Percentiles rank a stretch among this genome's conserved stretches.
phyloP scores from a whole-genome alignment of 1,140 invertebrate species.

The Spodoptera litura region DNA sequence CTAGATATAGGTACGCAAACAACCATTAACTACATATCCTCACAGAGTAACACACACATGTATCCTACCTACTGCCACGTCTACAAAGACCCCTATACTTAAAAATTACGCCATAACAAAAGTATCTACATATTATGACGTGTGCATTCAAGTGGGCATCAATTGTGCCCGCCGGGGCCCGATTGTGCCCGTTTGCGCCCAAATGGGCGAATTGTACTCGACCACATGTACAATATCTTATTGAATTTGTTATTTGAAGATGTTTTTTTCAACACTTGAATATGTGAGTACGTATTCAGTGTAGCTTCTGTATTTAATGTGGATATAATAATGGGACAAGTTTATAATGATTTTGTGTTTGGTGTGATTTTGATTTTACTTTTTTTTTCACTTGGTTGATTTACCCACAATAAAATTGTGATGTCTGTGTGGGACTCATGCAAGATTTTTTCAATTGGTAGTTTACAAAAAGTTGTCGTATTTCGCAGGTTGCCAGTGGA shows the following conservation, averaged over 20 bases:
- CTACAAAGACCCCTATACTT: conserved; percentile 64
- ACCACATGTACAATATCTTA: conserved; percentile 81
- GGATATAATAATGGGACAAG: not conserved
- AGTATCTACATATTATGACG: conserved; percentile 73
- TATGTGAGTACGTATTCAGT: conserved; percentile 49
- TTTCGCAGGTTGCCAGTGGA: no score
- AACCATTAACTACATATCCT: not conserved
- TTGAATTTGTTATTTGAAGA: conserved; percentile 74
- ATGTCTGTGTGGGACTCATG: no score
- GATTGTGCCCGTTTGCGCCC: conserved; percentile 58
- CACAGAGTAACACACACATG: not conserved
- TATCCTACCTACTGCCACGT: conserved; percentile 24
- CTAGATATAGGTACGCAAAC: no score
- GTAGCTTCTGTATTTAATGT: conserved; percentile 33
- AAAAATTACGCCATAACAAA: conserved; percentile 48
- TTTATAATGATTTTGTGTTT: not conserved
- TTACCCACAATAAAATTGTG: no score
- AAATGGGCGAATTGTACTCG: conserved; percentile 62
- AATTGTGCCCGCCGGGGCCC: conserved; percentile 58
- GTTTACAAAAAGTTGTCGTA: no score
- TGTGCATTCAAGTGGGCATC: conserved; percentile 59
- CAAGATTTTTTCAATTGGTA: no score
- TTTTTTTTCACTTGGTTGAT: no score
- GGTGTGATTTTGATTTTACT: no score
- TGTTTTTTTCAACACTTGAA: conserved; percentile 69